A percentile compares a stretch with the other conserved stretches of the same genome.
Evolutionary conservation across 2,888 invertebrate species (phyloP).

Genomic region (Eledona agricola): DNA sequence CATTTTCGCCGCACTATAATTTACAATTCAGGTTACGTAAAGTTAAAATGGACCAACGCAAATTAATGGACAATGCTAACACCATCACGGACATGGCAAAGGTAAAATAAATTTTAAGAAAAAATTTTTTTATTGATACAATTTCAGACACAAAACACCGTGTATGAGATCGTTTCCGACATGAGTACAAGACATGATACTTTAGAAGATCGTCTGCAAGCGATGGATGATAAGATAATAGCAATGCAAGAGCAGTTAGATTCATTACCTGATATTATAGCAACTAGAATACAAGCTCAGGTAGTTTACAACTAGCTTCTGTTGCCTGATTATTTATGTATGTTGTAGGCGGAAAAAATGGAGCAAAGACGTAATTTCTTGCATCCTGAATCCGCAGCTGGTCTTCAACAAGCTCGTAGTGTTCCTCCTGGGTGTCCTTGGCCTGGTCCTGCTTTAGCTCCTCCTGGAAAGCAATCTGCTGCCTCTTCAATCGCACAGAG

Average conservation of each 20-base stretch:
- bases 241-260: conserved; percentile 89
- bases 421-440: conserved; percentile 77
- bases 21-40: conserved; percentile 85
- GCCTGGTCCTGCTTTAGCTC: conserved; percentile 82
- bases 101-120: conserved; percentile 67
- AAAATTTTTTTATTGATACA: neutral
- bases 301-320: conserved; percentile 45
- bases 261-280: conserved; percentile 82
- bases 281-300: conserved; percentile 64
- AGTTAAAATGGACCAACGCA: conserved; percentile 99
- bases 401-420: conserved; percentile 61
- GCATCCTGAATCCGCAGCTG: conserved; percentile 86
- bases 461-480: conserved; percentile 56
- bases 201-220: conserved; percentile 90
- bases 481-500: conserved; percentile 55
- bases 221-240: conserved; percentile 91
- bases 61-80: conserved; percentile 98
- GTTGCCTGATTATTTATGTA: conserved; percentile 3
- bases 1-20: neutral
- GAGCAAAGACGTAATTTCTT: conserved; percentile 86
- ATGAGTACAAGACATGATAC: conserved; percentile 94
- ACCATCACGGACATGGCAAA: conserved; percentile 99
- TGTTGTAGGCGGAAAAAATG: conserved; percentile 76
- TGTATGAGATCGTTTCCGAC: conserved; percentile 97
- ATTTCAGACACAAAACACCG: conserved; percentile 94